These are phyloP conservation scores for Acronicta psi DNA, from an alignment of 2,888 invertebrate genomes.

Conservation along the genomic window DNA sequence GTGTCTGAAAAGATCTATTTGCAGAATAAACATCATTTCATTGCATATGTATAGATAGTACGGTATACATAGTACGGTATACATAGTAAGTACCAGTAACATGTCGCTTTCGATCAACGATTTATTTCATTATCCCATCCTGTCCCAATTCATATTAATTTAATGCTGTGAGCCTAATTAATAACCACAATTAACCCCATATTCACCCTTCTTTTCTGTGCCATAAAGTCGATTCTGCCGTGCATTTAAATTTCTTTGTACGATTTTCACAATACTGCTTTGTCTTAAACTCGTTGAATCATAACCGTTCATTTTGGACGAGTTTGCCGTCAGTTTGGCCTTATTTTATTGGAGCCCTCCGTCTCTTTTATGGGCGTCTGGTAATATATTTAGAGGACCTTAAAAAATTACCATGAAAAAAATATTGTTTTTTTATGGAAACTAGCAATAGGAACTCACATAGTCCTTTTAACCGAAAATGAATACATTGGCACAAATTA, in stretches of 20 bases:
- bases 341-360: conserved; percentile 18
- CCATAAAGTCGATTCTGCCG: background rate
- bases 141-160: conserved; percentile 3
- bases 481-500: too few relatives aligned
- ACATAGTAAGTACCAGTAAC: conserved; percentile 4
- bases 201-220: accelerated
- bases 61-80: too few relatives aligned
- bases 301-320: conserved; percentile 13
- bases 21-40: too few relatives aligned
- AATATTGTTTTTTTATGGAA: background rate
- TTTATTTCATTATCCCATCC: conserved; percentile 6
- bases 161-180: conserved; percentile 4
- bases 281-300: conserved; percentile 16
- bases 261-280: conserved; percentile 14
- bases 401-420: background rate
- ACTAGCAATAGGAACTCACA: background rate
- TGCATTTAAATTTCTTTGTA: conserved; percentile 6
- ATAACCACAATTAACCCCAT: background rate
- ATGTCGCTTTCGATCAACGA: background rate
- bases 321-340: background rate
- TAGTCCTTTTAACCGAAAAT: too few relatives aligned
- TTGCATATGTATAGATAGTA: too few relatives aligned
- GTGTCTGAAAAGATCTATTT: too few relatives aligned
- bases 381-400: background rate
- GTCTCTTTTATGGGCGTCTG: conserved; percentile 4